Conservation (phyloP, 2,888 invertebrate genomes). For the Eledone cirrhosa region DNA sequence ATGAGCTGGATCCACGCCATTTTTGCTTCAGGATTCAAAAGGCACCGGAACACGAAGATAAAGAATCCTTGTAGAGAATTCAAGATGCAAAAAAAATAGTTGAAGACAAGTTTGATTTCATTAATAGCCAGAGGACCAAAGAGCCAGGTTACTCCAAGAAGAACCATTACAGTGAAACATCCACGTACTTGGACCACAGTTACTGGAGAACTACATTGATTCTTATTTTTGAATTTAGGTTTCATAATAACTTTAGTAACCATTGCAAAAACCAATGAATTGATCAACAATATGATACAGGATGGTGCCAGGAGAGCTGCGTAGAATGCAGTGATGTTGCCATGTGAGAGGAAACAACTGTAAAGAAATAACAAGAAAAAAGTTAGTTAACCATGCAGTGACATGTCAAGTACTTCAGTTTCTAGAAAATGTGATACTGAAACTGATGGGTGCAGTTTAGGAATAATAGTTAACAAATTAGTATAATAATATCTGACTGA, state of each 20-base stretch:
- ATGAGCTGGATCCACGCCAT: conserved; percentile 57
- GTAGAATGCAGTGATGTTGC: conserved; percentile 66
- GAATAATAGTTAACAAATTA: too few relatives aligned
- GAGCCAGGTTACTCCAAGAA: conserved; percentile 62
- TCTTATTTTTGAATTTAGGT: conserved; percentile 52
- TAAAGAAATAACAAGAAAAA: conserved; percentile 35
- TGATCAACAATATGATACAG: conserved; percentile 66
- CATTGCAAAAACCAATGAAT: conserved; percentile 67
- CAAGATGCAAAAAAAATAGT: conserved; percentile 59
- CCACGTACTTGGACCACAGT: conserved; percentile 52
- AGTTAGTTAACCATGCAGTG: neutral
- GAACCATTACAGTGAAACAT: conserved; percentile 59
- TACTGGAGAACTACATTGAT: conserved; percentile 31
- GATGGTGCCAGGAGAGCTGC: conserved; percentile 66
- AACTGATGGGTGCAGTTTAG: too few relatives aligned
- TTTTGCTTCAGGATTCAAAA: conserved; percentile 58
- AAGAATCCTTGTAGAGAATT: conserved; percentile 62
- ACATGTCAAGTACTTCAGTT: too few relatives aligned
- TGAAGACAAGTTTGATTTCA: conserved; percentile 57
- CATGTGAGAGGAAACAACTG: conserved; percentile 67
- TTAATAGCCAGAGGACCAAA: conserved; percentile 60
- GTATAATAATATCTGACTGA: too few relatives aligned
- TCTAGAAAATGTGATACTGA: too few relatives aligned
- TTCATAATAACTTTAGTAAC: conserved; percentile 57
- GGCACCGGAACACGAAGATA: conserved; percentile 59